Base-by-base conservation (phyloP, 2,113 vertebrate genomes). In the Carlito syrichta region DNA sequence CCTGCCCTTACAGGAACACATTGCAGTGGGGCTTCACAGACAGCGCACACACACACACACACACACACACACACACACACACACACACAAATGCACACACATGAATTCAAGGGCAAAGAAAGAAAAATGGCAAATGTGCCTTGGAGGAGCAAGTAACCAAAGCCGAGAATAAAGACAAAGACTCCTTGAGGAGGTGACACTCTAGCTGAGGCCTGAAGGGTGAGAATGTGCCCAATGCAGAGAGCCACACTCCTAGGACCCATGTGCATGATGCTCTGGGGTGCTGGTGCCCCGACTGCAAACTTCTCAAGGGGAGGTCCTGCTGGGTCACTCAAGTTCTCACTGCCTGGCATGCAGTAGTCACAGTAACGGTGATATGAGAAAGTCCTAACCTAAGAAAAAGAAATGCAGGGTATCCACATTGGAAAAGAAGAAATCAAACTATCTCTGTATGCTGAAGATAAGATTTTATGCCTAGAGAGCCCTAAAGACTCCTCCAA, bases 261-360 rank as follows among this genome's bases (percentile, higher is more conserved):
- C 17, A 3, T 13, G 0, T 16, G 2, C 19, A 10, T 3, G 40
- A n/a, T 48, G 8, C 10, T 71, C 23, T 3, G 10, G 13, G 6
- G 54, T 20, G 16, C 14, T 74, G 86, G 60, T 63, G 60, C 23
- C 6, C 23, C 10, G 27, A 3, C 19, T 45, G 20, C 63, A 45
- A 38, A 38, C 58, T 89, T 56, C n/a, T 94, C 16, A 43, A 35
- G 48, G 76, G 54, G 8, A 73, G 22, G 27, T 52, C 66, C 50
- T 13, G 8, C 58, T 69, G 76, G 35, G 40, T 74, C 52, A 84
- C 62, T 79, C 76, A 77, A 20, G 71, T 54, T 17, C 22, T 40
- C 25, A 22, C 20, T 74, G 17, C 76, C 71, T 91, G 69, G 27
- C 32, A 91, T 25, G 9, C 4, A 32, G 40, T n/a, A 48, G 54